These are phyloP conservation scores for Phalacrocorax carbo DNA, from an alignment of 2,113 vertebrate species.

Conservation along the genomic window DNA sequence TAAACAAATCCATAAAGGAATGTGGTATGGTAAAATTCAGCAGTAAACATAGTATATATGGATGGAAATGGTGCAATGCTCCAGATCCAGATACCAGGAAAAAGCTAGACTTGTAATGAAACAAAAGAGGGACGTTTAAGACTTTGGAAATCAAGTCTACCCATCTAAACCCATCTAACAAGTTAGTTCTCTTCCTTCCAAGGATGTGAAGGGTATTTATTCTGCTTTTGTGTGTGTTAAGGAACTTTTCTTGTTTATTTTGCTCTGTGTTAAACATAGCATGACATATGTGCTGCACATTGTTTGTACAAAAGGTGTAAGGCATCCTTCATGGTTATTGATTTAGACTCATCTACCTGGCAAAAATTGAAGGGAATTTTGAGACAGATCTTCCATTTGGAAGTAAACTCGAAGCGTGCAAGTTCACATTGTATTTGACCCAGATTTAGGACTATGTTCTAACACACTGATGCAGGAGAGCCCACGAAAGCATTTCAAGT, in stretches of 20 bases:
- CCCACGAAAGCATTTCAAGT: background rate
- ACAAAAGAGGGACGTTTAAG: background rate
- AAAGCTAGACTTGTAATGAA: background rate
- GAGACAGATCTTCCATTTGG: constrained; percentile 9
- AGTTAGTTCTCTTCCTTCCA: background rate
- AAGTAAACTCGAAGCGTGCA: background rate
- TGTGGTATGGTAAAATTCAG: background rate
- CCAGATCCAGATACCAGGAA: background rate
- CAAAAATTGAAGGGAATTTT: constrained; percentile 32
- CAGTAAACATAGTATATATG: background rate
- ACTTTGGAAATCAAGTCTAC: background rate
- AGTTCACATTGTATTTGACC: background rate
- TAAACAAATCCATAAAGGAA: background rate
- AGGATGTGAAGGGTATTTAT: background rate
- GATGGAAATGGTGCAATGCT: background rate
- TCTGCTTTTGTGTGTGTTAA: background rate
- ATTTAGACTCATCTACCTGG: background rate
- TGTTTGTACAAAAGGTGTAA: constrained; percentile 3
- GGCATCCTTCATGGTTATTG: background rate
- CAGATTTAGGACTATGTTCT: background rate
- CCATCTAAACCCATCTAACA: background rate
- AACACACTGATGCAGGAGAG: background rate
- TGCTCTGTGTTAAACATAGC: background rate
- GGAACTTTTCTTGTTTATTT: background rate
- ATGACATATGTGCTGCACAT: background rate